Base-by-base conservation (phyloP, 2,888 invertebrate species). In the Zhuqinia jingwanae region DNA sequence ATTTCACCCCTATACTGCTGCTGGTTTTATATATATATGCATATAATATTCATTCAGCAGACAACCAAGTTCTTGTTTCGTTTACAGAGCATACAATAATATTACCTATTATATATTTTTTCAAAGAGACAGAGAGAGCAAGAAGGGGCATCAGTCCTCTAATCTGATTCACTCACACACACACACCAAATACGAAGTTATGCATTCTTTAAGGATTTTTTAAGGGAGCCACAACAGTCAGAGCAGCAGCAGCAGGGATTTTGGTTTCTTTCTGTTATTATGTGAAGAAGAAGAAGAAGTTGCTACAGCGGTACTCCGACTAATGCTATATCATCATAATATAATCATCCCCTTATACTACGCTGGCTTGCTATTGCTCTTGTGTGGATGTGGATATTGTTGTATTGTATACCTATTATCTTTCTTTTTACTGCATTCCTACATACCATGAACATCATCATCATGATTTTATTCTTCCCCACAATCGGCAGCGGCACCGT, bases 201-300 rank as follows among this genome's bases (percentile, higher is more conserved):
- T 77, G 86, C 86, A 86, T 86, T 86, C 81, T 86, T 81, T 42
- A 76, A 76, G 58, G 77, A 86, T 73, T 78, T 87, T 86, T 86
- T 86, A 77, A 76, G 81, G 76, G 77, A 86, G 80, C 80, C 80
- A 80, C 70, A 50, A n/a, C 50, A 47, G 65, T 17, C 20, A 20
- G n/a, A 65, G 22, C 45, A 30, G 63, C 50, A 25, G 65, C 36
- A 17, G 20, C 75, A 79, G 25, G 65, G 79, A 85, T 79, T 36
- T 79, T 79, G 78, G 68, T 78, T 68, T 70, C 45, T 60, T 73
- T 73, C 53, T 73, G 53, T 73, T 27, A 11, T 22, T 10, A 50
- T 73, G 50, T 25, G 50, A n/a, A 56, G 25, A 30, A 42, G 36
- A n/a, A 22, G 45, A 25, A 45, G 11, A 25, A 60, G 77, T 50